phyloP scores from a whole-genome alignment of 2,113 vertebrate species.

The Nanorana parkeri region DNA sequence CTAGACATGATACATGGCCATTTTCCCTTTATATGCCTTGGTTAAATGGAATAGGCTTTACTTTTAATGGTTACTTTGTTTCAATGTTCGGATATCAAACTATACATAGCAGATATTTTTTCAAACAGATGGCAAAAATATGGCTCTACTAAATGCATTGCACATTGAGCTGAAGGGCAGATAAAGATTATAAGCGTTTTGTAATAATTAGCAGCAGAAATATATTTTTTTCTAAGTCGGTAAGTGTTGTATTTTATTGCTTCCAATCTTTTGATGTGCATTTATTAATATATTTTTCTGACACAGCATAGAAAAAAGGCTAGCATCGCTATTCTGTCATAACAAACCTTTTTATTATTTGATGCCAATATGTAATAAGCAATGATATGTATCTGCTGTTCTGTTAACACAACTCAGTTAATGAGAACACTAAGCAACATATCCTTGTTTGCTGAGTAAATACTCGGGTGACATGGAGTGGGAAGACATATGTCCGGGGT shows the following conservation, averaged over 20 bases:
- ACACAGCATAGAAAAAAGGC: not conserved
- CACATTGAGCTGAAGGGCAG: not conserved
- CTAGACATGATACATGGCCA: too few relatives aligned
- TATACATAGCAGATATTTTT: not conserved
- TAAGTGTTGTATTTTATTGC: not conserved
- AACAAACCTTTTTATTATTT: too few relatives aligned
- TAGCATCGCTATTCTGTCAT: too few relatives aligned
- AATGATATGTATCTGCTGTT: not conserved
- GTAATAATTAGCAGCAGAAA: slow-evolving; percentile 26
- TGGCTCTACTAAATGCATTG: not conserved
- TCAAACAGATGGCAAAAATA: slow-evolving; percentile 16
- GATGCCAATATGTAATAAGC: too few relatives aligned
- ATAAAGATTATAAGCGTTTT: not conserved
- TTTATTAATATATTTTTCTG: slow-evolving; percentile 8
- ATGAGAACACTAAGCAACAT: not conserved
- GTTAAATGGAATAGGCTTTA: too few relatives aligned
- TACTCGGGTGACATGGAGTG: too few relatives aligned
- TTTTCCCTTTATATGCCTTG: too few relatives aligned
- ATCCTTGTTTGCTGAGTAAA: too few relatives aligned
- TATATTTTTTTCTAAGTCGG: not conserved
- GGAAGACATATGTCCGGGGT: too few relatives aligned
- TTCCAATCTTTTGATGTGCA: slow-evolving; percentile 1
- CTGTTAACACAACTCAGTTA: not conserved
- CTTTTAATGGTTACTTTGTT: too few relatives aligned
- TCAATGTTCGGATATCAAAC: too few relatives aligned